Base-by-base conservation (phyloP, 1,140 invertebrate species). In the Samia ricini region DNA sequence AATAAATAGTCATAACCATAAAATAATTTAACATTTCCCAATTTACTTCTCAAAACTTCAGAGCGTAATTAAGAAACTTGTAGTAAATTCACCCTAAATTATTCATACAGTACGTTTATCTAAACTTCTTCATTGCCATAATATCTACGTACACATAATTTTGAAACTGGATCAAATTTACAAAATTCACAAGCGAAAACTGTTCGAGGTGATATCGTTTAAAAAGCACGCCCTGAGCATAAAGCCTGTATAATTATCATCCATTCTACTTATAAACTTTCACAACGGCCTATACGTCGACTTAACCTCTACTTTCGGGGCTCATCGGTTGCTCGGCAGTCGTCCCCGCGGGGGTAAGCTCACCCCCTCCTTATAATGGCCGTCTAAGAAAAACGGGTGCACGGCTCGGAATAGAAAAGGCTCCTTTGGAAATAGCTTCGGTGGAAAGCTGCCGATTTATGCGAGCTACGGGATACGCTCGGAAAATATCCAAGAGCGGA, bases 221-320 rank as follows among this genome's bases (percentile, higher is more conserved):
- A 79, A 79, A 83, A 82, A 83, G 76, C 85, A 84, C 81, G 79
- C 82, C 71, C 74, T 76, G 80, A 79, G 82, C 84, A 77, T 87
- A 83, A 83, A 84, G 62, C 76, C 75, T 78, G 71, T 84, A 87
- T 88, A 90, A 90, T 90, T 90, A 90, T 88, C 85, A 90, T 90
- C 85, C 85, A 81, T 90, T 88, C 83, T 83, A 86, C 88, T 90
- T 90, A 89, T 90, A 90, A 88, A 90, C 84, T 90, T 90, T 88
- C 81, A 86, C 83, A 90, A 90, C 79, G 85, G 85, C 83, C 88
- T 87, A 90, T 90, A 90, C 85, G 88, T 90, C 88, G 88, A 83
- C 81, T 88, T 85, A 88, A 85, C 84, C 85, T 85, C 83, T 85
- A 85, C 83, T 85, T 88, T 85, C 70, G 80, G 83, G 79, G 67